Conservation (phyloP, 92 coral and sea anemone species). For the Parazoanthus atlanticus region DNA sequence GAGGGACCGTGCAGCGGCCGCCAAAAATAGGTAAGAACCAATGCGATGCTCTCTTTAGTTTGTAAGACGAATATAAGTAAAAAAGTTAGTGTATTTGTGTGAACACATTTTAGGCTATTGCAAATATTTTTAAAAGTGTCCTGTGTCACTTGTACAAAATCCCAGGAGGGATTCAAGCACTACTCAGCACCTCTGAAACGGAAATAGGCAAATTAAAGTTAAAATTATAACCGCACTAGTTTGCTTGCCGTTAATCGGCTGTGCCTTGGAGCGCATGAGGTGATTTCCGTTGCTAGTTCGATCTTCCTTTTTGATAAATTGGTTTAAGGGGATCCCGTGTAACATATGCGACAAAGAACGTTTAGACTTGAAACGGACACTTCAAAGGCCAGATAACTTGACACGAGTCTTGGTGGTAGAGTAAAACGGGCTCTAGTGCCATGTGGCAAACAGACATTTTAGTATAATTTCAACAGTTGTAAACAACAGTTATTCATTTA, state of each 20-base stretch:
- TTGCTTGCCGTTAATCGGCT: slow-evolving; percentile 32
- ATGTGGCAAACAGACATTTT: slow-evolving; percentile 70
- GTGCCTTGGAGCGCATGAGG: slow-evolving; percentile 57
- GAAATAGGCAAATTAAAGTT: slow-evolving; percentile 76
- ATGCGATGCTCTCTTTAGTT: slow-evolving; percentile 26
- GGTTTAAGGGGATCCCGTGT: slow-evolving; percentile 68
- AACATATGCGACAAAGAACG: slow-evolving; percentile 80
- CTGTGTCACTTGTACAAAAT: slow-evolving; percentile 18
- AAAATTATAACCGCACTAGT: slow-evolving; percentile 57
- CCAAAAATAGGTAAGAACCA: slow-evolving; percentile 93
- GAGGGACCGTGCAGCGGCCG: slow-evolving; percentile 99
- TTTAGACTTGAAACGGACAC: slow-evolving; percentile 88
- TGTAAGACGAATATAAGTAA: slow-evolving; percentile 30
- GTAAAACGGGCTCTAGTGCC: slow-evolving; percentile 50
- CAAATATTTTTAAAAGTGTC: slow-evolving; percentile 29
- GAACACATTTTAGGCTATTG: slow-evolving; percentile 19
- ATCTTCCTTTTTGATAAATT: slow-evolving; percentile 68
- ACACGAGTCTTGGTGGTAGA: slow-evolving; percentile 62
- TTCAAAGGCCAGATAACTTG: slow-evolving; percentile 71
- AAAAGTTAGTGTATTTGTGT: slow-evolving; percentile 31
- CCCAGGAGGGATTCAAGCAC: slow-evolving; percentile 31
- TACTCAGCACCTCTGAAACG: slow-evolving; percentile 69
- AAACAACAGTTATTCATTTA: slow-evolving; percentile 19
- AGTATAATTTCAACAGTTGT: slow-evolving; percentile 38
- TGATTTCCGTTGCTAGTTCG: slow-evolving; percentile 65